Evolutionary conservation across 2,888 invertebrate species (phyloP).

Genomic region (Drosophila atripex): DNA sequence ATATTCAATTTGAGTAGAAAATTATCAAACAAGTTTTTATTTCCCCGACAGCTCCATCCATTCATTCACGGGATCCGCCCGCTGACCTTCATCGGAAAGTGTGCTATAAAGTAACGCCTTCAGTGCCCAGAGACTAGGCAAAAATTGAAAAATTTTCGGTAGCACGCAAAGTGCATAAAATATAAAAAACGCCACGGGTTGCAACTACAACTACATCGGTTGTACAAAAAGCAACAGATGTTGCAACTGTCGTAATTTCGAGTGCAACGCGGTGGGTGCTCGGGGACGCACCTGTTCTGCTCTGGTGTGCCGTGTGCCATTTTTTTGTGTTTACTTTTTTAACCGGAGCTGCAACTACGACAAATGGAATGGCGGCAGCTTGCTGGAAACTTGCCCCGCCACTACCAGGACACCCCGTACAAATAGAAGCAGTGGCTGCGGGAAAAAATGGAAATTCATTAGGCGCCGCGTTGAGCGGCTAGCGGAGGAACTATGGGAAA

Average conservation of each 20-base stretch:
- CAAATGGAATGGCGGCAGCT: slow-evolving; percentile 45
- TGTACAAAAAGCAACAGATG: slow-evolving; percentile 28
- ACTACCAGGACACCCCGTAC: background rate
- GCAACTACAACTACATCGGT: slow-evolving; percentile 27
- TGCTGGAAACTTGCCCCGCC: slow-evolving; percentile 43
- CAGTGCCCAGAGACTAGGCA: slow-evolving; percentile 22
- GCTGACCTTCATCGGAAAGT: slow-evolving; percentile 65
- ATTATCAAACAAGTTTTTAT: slow-evolving; percentile 67
- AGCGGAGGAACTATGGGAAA: slow-evolving; percentile 41
- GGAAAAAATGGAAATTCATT: slow-evolving; percentile 63
- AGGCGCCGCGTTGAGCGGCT: slow-evolving; percentile 56
- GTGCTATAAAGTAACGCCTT: slow-evolving; percentile 38
- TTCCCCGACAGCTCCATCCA: slow-evolving; percentile 2
- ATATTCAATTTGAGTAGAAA: slow-evolving; percentile 76
- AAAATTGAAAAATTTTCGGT: slow-evolving; percentile 61
- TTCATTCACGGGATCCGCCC: slow-evolving; percentile 20
- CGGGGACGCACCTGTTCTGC: slow-evolving; percentile 44
- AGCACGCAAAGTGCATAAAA: slow-evolving; percentile 77
- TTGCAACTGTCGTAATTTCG: slow-evolving; percentile 38
- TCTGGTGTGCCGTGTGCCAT: slow-evolving; percentile 6
- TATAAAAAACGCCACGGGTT: slow-evolving; percentile 54
- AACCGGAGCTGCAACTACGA: slow-evolving; percentile 22
- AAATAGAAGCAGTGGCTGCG: slow-evolving; percentile 15
- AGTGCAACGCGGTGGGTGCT: slow-evolving; percentile 17
- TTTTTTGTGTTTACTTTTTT: background rate